A percentile compares a stretch with the other conserved stretches of the same genome.
Conservation (phyloP, 2,113 vertebrate genomes). For the Rattus rattus region DNA sequence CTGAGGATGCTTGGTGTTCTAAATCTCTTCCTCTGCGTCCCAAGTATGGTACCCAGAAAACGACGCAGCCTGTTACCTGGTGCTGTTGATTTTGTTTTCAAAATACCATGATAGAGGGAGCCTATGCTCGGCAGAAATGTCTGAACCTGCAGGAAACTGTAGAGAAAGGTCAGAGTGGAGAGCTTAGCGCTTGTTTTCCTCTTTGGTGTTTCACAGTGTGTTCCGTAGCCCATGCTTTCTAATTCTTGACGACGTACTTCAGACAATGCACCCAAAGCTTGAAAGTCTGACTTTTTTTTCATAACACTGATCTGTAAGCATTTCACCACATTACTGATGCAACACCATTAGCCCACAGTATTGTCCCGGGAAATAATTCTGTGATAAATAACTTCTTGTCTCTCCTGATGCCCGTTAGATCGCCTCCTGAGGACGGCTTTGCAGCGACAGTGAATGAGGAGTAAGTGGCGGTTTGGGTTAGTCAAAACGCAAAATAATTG, state of each 20-base stretch:
- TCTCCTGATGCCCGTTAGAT: constrained; percentile 15
- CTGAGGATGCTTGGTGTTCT: constrained; percentile 43
- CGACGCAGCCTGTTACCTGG: neutral
- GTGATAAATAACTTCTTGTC: constrained; percentile 15
- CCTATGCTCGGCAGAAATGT: neutral
- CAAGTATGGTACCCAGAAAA: constrained; percentile 51
- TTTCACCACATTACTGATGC: constrained; percentile 1
- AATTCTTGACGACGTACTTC: constrained; percentile 60
- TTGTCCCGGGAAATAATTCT: constrained; percentile 55
- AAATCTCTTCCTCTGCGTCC: constrained; percentile 66
- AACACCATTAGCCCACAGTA: neutral
- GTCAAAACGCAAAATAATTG: constrained; percentile 27
- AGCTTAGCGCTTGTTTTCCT: neutral
- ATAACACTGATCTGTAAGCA: constrained; percentile 33
- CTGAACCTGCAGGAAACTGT: constrained; percentile 21
- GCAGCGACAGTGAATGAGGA: neutral
- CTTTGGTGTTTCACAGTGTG: constrained; percentile 10
- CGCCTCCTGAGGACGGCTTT: neutral
- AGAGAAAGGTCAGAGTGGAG: constrained; percentile 7
- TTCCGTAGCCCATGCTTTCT: constrained; percentile 44
- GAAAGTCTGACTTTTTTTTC: constrained; percentile 14
- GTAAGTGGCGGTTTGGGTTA: neutral
- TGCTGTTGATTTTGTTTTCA: constrained; percentile 52
- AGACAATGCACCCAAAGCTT: constrained; percentile 52
- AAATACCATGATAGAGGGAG: constrained; percentile 8